phyloP scores from a whole-genome alignment of 2,113 vertebrate genomes.

The Thunnus maccoyii region DNA sequence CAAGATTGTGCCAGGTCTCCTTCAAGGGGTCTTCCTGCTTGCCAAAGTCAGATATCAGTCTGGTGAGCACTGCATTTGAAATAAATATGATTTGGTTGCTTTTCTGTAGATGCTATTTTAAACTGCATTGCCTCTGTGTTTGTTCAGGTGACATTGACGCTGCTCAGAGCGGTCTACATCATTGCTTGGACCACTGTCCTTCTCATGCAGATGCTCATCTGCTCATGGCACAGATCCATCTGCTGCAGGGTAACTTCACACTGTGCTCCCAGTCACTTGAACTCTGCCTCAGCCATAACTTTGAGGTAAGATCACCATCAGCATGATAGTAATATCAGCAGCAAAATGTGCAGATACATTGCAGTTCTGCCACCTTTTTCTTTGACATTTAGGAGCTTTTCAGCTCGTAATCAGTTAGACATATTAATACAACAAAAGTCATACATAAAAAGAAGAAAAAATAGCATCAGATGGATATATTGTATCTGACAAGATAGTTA shows the following conservation, averaged over 20 bases:
- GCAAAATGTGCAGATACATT: background rate
- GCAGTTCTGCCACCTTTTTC: background rate
- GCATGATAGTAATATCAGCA: background rate
- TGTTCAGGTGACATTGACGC: conserved; percentile 85
- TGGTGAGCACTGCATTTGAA: conserved; percentile 82
- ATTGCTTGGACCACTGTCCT: conserved; percentile 91
- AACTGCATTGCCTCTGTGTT: conserved; percentile 6
- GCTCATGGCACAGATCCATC: conserved; percentile 95
- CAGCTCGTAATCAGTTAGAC: background rate
- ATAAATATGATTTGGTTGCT: background rate
- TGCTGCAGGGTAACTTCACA: conserved; percentile 90
- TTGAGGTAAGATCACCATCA: conserved; percentile 87
- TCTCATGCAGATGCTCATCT: conserved; percentile 93
- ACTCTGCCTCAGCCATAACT: conserved; percentile 95
- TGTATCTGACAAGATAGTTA: conserved; percentile 1
- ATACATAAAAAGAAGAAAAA: background rate
- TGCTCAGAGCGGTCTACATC: conserved; percentile 88
- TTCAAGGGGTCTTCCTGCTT: conserved; percentile 90
- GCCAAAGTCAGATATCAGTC: conserved; percentile 95
- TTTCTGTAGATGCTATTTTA: background rate
- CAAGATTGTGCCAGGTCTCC: conserved; percentile 92
- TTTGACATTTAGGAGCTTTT: conserved; percentile 4
- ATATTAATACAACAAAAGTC: background rate
- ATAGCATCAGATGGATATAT: background rate
- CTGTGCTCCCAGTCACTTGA: conserved; percentile 94